These are phyloP conservation scores for Pristionchus maxplancki DNA, from an alignment of 2,888 invertebrate genomes.

Conservation along the genomic window DNA sequence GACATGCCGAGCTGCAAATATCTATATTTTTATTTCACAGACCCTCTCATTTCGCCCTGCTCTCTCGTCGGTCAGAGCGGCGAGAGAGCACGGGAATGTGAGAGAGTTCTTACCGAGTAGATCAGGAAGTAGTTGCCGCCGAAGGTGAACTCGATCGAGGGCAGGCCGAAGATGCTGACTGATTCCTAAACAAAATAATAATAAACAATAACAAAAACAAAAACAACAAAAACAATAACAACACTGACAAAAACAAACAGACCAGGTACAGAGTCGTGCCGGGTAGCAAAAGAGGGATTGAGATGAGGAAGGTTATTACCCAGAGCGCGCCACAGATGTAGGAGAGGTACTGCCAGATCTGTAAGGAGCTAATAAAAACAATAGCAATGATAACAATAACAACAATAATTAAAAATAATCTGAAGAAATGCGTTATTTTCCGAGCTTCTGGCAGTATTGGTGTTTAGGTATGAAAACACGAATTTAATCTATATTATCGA, in stretches of 20 bases:
- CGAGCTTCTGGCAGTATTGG: too few relatives aligned
- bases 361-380: neutral
- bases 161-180: neutral
- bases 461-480: neutral
- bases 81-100: too few relatives aligned
- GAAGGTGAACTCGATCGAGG: neutral
- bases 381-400: neutral
- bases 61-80: too few relatives aligned
- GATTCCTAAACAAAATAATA: neutral
- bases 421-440: too few relatives aligned
- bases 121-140: neutral
- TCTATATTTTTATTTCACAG: neutral
- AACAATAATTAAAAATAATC: neutral
- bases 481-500: too few relatives aligned
- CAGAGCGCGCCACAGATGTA: neutral
- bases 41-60: neutral
- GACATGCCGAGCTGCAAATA: neutral
- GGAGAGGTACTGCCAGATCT: neutral
- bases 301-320: neutral
- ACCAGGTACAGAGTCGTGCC: neutral
- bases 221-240: neutral
- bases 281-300: neutral
- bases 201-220: neutral
- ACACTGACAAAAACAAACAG: neutral
- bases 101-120: neutral